Base-by-base conservation (phyloP, 2,888 invertebrate genomes). In the Lasioglossum zephyrum region DNA sequence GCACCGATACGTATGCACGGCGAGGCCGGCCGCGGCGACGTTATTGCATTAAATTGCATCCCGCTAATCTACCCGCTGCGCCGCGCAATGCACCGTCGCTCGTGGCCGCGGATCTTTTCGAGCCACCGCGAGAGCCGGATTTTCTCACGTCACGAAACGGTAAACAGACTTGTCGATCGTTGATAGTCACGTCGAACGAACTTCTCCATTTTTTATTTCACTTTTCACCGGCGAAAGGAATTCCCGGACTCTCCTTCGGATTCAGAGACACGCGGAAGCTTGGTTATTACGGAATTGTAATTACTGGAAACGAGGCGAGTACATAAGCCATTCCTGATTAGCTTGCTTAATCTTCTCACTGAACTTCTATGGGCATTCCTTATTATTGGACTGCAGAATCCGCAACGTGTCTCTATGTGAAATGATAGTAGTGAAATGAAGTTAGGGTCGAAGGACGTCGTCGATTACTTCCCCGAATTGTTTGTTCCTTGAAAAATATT, bases 21-120 rank as follows among this genome's bases (percentile, higher is more conserved):
- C 78, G 84, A 86, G 80, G 81, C 77, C 76, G 73, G 47, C 79
- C 74, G 39, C 80, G 82, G 39, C 80, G 84, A 73, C 53, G 80
- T 77, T 77, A 41, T 73, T 84, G 77, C 84, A 83, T 90, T 86
- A 90, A 90, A 90, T 90, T 90, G 83, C 88, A 86, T 79, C 84
- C 70, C 66, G 84, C 82, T 90, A 88, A 90, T 90, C 84, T 87
- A 78, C 16, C 57, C 49, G 53, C 36, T 26, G 69, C 36, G 41
- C 75, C 66, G 53, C 57, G 77, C 85, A 82, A 84, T 86, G 63
- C 86, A 83, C 63, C 77, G 70, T 69, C 49, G 72, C 26, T n/a
- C 36, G 39, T 5, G 39, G 69, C 69, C 16, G 41, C 5, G 41
- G 36, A 73, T 70, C 70, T 69, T 81, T 76, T 13, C 31, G 31